These are phyloP conservation scores for Myopa testacea DNA, from an alignment of 2,888 invertebrate species.

Conservation along the genomic window DNA sequence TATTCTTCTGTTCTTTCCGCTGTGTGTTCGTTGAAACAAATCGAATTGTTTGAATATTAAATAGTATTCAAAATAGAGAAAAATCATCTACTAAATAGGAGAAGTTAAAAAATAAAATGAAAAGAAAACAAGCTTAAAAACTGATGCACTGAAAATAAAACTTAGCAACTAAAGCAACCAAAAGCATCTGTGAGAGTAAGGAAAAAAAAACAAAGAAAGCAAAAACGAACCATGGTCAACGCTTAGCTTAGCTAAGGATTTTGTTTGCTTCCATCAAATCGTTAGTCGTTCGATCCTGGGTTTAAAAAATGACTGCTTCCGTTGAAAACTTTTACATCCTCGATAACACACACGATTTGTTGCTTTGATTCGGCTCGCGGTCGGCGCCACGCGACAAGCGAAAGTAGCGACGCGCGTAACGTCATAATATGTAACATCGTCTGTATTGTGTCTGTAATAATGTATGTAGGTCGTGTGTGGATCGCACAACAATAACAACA, in stretches of 20 bases:
- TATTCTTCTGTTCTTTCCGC: conserved; percentile 19
- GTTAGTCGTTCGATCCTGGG: neutral
- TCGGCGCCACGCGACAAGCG: conserved; percentile 3
- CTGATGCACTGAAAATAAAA: neutral
- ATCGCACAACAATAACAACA: conserved; percentile 49
- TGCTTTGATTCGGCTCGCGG: neutral
- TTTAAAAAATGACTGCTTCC: conserved; percentile 43
- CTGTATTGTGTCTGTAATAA: neutral
- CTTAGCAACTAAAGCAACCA: neutral
- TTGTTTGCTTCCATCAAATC: too few species aligned
- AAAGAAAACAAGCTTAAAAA: neutral
- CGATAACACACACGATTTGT: conserved; percentile 49
- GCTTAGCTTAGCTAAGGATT: too few species aligned
- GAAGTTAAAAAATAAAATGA: neutral
- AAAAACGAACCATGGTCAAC: too few species aligned
- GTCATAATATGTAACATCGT: neutral
- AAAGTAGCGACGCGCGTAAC: too few species aligned
- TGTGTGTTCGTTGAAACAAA: neutral
- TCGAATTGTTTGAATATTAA: neutral
- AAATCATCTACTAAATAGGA: neutral
- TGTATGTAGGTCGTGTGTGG: neutral
- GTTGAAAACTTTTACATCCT: conserved; percentile 32
- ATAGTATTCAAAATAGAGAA: neutral
- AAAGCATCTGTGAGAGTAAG: neutral
- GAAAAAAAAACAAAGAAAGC: too few species aligned